Evolutionary conservation across 2,113 vertebrate species (phyloP).

Genomic region (Dasyprocta punctata): DNA sequence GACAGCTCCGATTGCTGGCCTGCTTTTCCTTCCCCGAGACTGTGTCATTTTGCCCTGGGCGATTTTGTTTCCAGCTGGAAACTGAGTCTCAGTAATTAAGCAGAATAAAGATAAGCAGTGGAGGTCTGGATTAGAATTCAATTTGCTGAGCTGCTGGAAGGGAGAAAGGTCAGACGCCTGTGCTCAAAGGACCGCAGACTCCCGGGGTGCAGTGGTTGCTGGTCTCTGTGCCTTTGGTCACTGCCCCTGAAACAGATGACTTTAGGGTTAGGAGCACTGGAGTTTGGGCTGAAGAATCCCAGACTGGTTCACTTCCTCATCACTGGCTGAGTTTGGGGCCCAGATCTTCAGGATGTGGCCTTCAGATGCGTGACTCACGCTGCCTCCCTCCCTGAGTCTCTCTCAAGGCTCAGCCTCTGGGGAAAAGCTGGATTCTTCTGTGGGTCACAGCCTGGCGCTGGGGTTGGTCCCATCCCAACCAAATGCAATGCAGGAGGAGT

Average conservation of each 20-base stretch:
- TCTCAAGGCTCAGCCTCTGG: neutral
- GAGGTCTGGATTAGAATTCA: neutral
- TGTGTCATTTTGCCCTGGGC: neutral
- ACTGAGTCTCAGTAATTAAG: neutral
- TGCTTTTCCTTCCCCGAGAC: neutral
- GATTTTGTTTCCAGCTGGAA: neutral
- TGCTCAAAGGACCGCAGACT: neutral
- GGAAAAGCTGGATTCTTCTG: neutral
- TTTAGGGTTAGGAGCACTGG: too few relatives aligned
- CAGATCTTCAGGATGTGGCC: neutral
- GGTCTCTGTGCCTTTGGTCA: neutral
- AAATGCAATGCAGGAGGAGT: neutral
- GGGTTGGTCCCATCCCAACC: neutral
- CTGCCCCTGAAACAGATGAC: neutral
- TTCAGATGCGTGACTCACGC: neutral
- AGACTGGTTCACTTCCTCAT: neutral
- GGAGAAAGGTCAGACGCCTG: neutral
- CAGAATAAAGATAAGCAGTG: neutral
- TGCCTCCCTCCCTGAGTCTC: neutral
- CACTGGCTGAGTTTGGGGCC: neutral
- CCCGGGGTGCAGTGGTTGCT: neutral
- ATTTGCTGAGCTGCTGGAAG: neutral
- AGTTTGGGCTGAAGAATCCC: neutral
- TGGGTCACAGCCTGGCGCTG: neutral
- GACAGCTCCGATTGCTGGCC: fast-evolving